Evolutionary conservation across 2,113 vertebrate genomes (phyloP).

Genomic region (Ameiurus melas): DNA sequence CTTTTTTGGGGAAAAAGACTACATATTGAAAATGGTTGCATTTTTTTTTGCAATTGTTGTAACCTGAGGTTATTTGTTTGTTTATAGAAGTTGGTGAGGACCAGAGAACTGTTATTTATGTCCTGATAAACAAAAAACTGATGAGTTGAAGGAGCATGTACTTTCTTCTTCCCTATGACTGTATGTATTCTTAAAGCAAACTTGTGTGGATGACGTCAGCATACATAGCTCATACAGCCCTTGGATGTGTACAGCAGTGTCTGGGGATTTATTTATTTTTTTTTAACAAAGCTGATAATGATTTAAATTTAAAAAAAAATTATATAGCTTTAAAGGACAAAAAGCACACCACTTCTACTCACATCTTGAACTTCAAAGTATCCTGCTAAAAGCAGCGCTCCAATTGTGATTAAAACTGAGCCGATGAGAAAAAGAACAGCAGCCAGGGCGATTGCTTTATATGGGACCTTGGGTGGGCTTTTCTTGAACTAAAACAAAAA

Average conservation of each 20-base stretch:
- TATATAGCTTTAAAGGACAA: background rate
- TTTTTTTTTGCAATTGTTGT: background rate
- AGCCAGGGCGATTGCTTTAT: slow-evolving; percentile 93
- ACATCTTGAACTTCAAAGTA: slow-evolving; percentile 87
- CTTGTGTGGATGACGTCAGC: background rate
- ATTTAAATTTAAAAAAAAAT: background rate
- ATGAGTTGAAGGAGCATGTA: background rate
- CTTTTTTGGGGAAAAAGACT: background rate
- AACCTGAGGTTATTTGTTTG: background rate
- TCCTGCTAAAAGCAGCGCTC: slow-evolving; percentile 87
- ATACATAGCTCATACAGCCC: background rate
- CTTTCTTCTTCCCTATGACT: background rate
- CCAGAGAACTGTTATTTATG: background rate
- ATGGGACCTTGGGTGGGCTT: slow-evolving; percentile 95
- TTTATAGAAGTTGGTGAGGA: background rate
- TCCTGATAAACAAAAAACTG: background rate
- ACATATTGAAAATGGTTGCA: background rate
- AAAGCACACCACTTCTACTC: slow-evolving; percentile 60
- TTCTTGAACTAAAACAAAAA: slow-evolving; percentile 85
- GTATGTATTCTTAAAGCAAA: background rate
- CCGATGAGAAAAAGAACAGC: slow-evolving; percentile 90
- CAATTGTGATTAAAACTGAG: slow-evolving; percentile 88
- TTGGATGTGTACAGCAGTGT: background rate
- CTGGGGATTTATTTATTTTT: no score
- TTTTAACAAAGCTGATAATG: background rate